These are phyloP conservation scores for Ginglymostoma cirratum DNA, from an alignment of 2,113 vertebrate species.

Conservation along the genomic window DNA sequence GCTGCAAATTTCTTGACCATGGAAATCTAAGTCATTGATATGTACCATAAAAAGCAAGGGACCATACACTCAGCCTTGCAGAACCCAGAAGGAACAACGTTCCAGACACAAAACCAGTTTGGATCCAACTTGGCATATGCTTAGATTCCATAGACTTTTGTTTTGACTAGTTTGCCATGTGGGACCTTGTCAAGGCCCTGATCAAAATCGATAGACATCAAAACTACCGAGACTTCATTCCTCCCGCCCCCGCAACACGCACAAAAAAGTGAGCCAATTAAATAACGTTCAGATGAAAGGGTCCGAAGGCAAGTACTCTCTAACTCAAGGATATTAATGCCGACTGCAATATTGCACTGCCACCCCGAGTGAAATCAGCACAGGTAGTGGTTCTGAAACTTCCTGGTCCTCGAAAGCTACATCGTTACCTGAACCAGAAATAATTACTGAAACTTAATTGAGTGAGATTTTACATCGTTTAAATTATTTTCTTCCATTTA, in stretches of 20 bases:
- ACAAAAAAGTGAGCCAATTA: not conserved
- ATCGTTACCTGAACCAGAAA: not conserved
- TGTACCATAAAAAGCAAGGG: not conserved
- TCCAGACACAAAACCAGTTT: not conserved
- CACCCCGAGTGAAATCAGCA: not conserved
- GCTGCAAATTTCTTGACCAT: not conserved
- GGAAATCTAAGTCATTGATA: not conserved
- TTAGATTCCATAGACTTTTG: not conserved
- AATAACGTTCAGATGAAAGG: not conserved
- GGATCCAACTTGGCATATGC: too few species aligned
- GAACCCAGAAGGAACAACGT: not conserved
- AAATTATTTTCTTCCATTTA: not conserved
- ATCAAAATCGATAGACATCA: not conserved
- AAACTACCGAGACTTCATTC: not conserved
- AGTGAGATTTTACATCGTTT: not conserved
- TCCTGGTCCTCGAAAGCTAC: not conserved
- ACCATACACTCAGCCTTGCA: too few species aligned
- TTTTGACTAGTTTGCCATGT: not conserved
- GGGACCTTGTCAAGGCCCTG: not conserved
- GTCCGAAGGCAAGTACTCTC: not conserved
- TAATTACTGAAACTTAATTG: not conserved
- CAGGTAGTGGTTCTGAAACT: not conserved
- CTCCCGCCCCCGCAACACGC: too few species aligned
- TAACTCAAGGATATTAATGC: not conserved
- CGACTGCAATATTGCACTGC: not conserved